These are phyloP conservation scores for Xanthorhoe designata DNA, from an alignment of 2,888 invertebrate species.

Conservation along the genomic window DNA sequence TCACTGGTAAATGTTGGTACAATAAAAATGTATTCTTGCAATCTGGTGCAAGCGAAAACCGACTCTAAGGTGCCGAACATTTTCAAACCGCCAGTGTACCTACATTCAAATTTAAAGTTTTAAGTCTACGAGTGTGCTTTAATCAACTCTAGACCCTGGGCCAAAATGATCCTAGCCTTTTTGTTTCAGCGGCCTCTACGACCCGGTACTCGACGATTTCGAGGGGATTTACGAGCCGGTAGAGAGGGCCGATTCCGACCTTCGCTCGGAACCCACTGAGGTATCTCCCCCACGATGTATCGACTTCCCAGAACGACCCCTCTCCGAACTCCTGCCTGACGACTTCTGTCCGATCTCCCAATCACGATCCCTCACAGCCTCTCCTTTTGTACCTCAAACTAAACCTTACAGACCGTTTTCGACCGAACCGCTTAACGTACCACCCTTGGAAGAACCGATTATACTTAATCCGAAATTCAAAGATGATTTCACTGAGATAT, in stretches of 20 bases:
- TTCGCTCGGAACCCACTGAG: slow-evolving; percentile 73
- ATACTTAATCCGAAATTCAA: slow-evolving; percentile 68
- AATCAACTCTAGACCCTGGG: no score
- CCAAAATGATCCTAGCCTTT: no score
- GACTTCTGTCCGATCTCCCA: slow-evolving; percentile 41
- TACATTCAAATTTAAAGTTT: no score
- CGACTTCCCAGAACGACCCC: slow-evolving; percentile 51
- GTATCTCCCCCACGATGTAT: slow-evolving; percentile 53
- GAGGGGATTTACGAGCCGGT: slow-evolving; percentile 69
- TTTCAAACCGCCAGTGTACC: no score
- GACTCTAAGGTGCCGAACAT: no score
- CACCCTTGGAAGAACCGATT: slow-evolving; percentile 71
- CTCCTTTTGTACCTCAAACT: slow-evolving; percentile 58
- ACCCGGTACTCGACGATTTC: slow-evolving; percentile 74
- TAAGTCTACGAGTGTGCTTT: no score
- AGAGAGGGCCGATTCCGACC: slow-evolving; percentile 75
- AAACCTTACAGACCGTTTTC: slow-evolving; percentile 74
- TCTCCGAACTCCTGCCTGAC: slow-evolving; percentile 27
- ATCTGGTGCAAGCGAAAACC: no score
- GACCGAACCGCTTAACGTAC: slow-evolving; percentile 66
- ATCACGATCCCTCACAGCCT: slow-evolving; percentile 61
- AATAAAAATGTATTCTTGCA: no score
- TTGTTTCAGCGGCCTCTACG: slow-evolving; percentile 76
- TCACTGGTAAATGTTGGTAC: no score
- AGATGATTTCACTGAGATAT: slow-evolving; percentile 59